phyloP scores from a whole-genome alignment of 2,797 vertebrate genomes.

The Pogoniulus pusillus region DNA sequence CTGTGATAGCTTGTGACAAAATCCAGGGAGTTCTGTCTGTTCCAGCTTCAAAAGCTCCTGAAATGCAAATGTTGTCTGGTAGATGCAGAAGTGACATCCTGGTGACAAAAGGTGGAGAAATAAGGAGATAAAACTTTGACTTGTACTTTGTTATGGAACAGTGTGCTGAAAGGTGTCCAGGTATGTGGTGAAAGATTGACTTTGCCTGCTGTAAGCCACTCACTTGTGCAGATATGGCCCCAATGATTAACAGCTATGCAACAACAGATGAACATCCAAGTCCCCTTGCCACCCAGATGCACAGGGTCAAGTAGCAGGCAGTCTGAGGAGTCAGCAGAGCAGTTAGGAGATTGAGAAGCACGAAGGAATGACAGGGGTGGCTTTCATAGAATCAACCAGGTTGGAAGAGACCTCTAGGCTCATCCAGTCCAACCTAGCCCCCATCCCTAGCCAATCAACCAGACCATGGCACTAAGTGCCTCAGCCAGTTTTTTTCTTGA shows the following conservation, averaged over 20 bases:
- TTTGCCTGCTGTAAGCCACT: background rate
- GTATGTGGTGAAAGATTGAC: background rate
- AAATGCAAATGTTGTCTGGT: background rate
- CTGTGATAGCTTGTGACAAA: background rate
- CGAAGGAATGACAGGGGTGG: background rate
- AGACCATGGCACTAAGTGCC: too few relatives aligned
- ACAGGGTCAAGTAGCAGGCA: background rate
- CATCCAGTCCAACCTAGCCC: too few relatives aligned
- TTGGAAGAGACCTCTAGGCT: too few relatives aligned
- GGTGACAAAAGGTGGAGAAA: background rate
- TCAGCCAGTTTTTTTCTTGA: too few relatives aligned
- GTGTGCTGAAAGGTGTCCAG: background rate
- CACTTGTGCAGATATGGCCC: background rate
- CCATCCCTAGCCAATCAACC: too few relatives aligned
- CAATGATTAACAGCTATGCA: background rate
- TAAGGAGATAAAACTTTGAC: background rate
- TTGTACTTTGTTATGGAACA: background rate
- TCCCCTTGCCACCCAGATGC: background rate
- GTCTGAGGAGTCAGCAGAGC: background rate
- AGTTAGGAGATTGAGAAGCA: background rate
- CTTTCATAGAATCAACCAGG: too few relatives aligned
- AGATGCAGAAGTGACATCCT: background rate
- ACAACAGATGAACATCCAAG: background rate
- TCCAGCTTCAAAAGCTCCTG: background rate
- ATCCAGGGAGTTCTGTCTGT: background rate